Conservation (phyloP, 1,140 invertebrate genomes). For the Lepidotrigona ventralis region DNA sequence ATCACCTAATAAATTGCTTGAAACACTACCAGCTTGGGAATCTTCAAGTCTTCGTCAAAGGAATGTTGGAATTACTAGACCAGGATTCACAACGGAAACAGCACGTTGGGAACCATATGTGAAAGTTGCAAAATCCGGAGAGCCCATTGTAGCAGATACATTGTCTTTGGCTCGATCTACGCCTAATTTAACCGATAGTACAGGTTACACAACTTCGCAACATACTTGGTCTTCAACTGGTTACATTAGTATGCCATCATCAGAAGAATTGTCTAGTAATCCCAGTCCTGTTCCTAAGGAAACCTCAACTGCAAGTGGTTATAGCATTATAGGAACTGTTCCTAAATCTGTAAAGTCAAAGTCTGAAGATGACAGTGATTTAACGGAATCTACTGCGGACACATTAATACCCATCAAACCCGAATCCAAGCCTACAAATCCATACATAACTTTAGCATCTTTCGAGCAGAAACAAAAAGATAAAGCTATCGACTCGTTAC, state of each 20-base stretch:
- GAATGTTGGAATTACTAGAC: constrained; percentile 67
- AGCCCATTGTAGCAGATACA: constrained; percentile 64
- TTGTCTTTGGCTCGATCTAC: constrained; percentile 74
- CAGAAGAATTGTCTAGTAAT: constrained; percentile 73
- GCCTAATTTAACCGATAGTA: constrained; percentile 73
- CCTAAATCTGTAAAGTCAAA: constrained; percentile 63
- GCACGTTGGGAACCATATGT: constrained; percentile 73
- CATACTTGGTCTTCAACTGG: constrained; percentile 76
- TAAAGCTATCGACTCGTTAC: constrained; percentile 39
- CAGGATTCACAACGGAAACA: constrained; percentile 44
- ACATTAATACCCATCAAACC: constrained; percentile 49
- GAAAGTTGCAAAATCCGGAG: constrained; percentile 69
- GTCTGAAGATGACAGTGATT: constrained; percentile 56
- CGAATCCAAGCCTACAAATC: constrained; percentile 55
- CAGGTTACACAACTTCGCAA: constrained; percentile 68
- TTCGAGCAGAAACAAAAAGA: constrained; percentile 67
- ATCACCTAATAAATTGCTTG: constrained; percentile 70
- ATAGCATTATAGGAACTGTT: constrained; percentile 68
- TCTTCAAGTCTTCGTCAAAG: constrained; percentile 75
- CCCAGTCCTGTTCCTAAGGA: constrained; percentile 71
- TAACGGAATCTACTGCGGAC: constrained; percentile 15
- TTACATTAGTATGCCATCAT: constrained; percentile 78
- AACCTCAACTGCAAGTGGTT: constrained; percentile 57
- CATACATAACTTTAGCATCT: constrained; percentile 68
- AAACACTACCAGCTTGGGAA: constrained; percentile 70